A percentile compares a stretch with the other conserved stretches of the same genome.
Conservation (phyloP, 1,140 invertebrate genomes). For the Carposina sasakii region DNA sequence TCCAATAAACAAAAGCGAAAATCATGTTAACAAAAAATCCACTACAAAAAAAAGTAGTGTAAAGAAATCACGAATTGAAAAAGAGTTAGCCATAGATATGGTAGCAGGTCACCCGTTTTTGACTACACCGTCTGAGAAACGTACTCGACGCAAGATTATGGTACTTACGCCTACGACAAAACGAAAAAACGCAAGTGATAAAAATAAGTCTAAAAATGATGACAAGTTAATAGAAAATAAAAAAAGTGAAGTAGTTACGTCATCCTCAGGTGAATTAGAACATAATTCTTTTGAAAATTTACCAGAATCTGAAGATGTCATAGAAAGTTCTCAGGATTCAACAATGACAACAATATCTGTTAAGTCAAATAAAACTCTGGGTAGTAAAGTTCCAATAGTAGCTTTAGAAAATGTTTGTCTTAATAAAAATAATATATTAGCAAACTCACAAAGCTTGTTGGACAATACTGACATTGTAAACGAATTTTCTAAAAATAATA, state of each 20-base stretch:
- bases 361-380: constrained; percentile 38
- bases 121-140: constrained; percentile 36
- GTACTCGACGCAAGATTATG: constrained; percentile 49
- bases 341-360: constrained; percentile 48
- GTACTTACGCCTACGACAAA: too few species aligned
- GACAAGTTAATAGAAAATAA: too few species aligned
- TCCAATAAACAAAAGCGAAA: constrained; percentile 3
- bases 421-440: background rate
- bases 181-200: too few species aligned
- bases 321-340: constrained; percentile 71
- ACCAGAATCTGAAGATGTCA: constrained; percentile 58
- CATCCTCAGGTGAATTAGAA: too few species aligned
- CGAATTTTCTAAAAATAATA: constrained; percentile 12
- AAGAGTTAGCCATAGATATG: constrained; percentile 61
- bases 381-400: constrained; percentile 34
- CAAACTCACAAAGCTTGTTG: background rate
- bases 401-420: constrained; percentile 24
- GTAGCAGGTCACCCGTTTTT: constrained; percentile 64
- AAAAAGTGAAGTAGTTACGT: too few species aligned
- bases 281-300: constrained; percentile 25
- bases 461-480: background rate
- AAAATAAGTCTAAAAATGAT: too few species aligned
- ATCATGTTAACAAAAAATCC: too few species aligned
- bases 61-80: constrained; percentile 55
- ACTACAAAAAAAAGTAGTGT: constrained; percentile 34